Conservation (phyloP, 23 tunicate species). For the Diplosoma virens region DNA sequence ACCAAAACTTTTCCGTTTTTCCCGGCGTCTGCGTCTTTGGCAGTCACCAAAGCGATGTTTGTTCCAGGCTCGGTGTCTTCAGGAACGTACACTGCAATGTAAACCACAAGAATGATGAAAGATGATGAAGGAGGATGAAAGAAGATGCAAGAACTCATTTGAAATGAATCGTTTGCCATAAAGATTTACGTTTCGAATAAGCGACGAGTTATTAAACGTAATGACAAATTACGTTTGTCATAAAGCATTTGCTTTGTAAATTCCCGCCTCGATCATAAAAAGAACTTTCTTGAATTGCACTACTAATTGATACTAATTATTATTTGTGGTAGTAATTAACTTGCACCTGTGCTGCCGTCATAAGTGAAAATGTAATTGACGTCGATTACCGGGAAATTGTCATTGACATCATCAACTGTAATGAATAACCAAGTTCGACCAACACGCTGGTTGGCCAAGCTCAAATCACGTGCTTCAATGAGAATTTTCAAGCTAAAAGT, state of each 20-base stretch:
- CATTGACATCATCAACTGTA: conserved; percentile 69
- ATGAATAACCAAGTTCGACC: conserved; percentile 54
- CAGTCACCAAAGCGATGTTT: conserved; percentile 39
- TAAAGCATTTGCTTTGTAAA: too few species aligned
- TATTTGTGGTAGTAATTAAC: neutral
- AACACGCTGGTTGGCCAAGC: conserved; percentile 45
- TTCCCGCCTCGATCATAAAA: too few species aligned
- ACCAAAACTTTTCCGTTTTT: conserved; percentile 47
- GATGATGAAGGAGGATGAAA: too few species aligned
- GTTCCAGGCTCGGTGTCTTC: conserved; percentile 37
- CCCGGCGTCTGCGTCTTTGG: conserved; percentile 53
- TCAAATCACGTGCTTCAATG: conserved; percentile 83
- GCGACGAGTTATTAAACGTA: too few species aligned
- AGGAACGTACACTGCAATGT: conserved; percentile 47
- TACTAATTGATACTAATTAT: too few species aligned
- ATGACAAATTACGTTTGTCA: too few species aligned
- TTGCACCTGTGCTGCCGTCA: conserved; percentile 45
- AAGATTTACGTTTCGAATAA: too few species aligned
- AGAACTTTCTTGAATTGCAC: too few species aligned
- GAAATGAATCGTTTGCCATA: too few species aligned
- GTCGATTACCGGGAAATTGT: conserved; percentile 61
- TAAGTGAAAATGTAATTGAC: conserved; percentile 36
- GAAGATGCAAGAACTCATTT: too few species aligned
- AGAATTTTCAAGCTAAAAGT: conserved; percentile 34
- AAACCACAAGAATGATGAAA: neutral